Conservation (phyloP, 2,113 vertebrate species). For the Pristiophorus japonicus region DNA sequence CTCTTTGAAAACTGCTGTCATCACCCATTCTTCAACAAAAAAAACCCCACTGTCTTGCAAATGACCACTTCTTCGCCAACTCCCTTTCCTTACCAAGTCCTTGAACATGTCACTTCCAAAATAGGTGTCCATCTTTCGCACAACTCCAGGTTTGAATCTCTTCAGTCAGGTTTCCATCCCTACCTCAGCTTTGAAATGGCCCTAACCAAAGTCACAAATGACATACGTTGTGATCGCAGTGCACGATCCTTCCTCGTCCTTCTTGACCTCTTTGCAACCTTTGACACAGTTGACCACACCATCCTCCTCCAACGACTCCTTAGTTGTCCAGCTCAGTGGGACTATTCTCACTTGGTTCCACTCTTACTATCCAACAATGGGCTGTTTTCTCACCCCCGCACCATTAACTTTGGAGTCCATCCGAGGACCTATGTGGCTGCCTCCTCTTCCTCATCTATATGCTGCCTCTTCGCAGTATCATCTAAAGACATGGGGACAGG, state of each 20-base stretch:
- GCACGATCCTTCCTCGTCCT: background rate
- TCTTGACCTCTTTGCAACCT: background rate
- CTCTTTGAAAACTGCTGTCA: background rate
- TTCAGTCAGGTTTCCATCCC: background rate
- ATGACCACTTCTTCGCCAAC: background rate
- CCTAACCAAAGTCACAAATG: background rate
- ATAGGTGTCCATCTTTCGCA: background rate
- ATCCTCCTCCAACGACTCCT: background rate
- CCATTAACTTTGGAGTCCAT: background rate
- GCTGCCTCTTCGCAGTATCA: background rate
- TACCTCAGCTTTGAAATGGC: background rate
- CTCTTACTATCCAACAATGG: background rate
- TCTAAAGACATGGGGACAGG: background rate
- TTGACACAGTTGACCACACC: background rate
- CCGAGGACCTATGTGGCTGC: background rate
- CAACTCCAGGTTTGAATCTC: background rate
- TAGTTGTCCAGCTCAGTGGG: background rate
- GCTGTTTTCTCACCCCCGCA: too few species aligned
- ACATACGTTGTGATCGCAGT: background rate
- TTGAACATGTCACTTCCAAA: background rate
- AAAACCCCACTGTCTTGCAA: background rate
- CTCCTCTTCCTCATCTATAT: background rate
- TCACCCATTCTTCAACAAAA: background rate
- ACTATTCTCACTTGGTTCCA: background rate
- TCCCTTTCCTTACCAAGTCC: background rate